Conservation (phyloP, 2,888 invertebrate species). For the Cephus sareptanus region DNA sequence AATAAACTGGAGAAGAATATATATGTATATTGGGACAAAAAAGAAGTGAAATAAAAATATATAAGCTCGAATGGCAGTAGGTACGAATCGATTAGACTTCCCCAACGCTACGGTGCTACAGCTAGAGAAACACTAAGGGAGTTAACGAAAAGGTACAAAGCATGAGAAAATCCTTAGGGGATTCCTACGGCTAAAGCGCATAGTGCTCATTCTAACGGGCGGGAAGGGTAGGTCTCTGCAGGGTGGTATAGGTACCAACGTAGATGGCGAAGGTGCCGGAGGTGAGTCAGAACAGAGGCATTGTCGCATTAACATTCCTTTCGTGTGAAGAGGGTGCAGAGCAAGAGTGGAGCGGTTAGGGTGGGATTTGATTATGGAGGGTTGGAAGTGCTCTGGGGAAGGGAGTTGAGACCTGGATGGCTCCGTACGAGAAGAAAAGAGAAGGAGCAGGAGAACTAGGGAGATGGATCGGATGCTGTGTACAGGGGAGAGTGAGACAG, state of each 20-base stretch:
- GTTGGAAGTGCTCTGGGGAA: conserved; percentile 44
- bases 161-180: conserved; percentile 30
- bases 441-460: conserved; percentile 13
- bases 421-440: conserved; percentile 17
- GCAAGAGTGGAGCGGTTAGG: conserved; percentile 53
- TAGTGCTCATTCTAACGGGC: conserved; percentile 1
- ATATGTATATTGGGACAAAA: not conserved
- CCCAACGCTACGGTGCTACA: not conserved
- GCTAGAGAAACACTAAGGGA: conserved; percentile 9
- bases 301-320: conserved; percentile 66
- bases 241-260: not conserved
- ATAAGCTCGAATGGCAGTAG: not conserved
- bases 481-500: not conserved
- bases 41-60: not conserved
- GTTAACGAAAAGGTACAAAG: conserved; percentile 39
- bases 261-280: conserved; percentile 31
- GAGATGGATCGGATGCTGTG: not conserved
- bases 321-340: conserved; percentile 61
- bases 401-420: conserved; percentile 22
- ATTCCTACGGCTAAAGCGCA: not conserved
- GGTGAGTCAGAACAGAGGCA: conserved; percentile 60
- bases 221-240: not conserved
- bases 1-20: not conserved
- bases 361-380: conserved; percentile 64
- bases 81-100: not conserved